Evolutionary conservation across 1,140 invertebrate genomes (phyloP).

Genomic region (Drosophila repletoides): DNA sequence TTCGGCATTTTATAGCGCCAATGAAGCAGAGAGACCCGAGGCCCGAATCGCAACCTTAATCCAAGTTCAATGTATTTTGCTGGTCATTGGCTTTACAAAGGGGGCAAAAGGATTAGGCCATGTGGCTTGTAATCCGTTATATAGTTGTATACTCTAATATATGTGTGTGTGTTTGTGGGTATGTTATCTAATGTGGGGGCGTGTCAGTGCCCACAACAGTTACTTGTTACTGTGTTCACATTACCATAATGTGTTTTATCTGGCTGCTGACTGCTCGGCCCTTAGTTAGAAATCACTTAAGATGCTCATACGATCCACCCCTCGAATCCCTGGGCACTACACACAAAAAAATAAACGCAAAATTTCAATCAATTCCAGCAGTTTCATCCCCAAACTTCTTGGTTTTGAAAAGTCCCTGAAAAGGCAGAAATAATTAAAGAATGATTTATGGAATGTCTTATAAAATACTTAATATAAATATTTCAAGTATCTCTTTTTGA

Average conservation of each 20-base stretch:
- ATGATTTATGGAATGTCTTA: too few relatives aligned
- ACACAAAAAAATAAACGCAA: too few relatives aligned
- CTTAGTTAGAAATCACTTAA: conserved; percentile 63
- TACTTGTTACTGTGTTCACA: conserved; percentile 61
- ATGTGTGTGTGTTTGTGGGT: conserved; percentile 16
- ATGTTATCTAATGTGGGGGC: conserved; percentile 26
- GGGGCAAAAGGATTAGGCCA: conserved; percentile 36
- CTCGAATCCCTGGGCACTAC: conserved; percentile 9
- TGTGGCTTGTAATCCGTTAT: conserved; percentile 29
- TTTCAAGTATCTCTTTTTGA: too few relatives aligned
- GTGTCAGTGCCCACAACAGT: conserved; percentile 27
- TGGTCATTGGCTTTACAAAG: conserved; percentile 45
- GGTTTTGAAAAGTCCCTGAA: too few relatives aligned
- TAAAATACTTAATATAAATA: too few relatives aligned
- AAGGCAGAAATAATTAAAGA: too few relatives aligned
- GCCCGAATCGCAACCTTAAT: not conserved
- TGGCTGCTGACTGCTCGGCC: conserved; percentile 22
- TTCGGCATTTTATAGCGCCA: conserved; percentile 32
- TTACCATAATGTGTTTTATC: conserved; percentile 73
- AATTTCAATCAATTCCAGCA: too few relatives aligned
- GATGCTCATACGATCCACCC: conserved; percentile 10
- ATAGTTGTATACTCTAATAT: not conserved
- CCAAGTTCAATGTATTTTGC: conserved; percentile 42
- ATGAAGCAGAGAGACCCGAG: conserved; percentile 8
- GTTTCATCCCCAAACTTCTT: too few relatives aligned